phyloP scores from a whole-genome alignment of 2,113 vertebrate genomes.

The Mola mola region DNA sequence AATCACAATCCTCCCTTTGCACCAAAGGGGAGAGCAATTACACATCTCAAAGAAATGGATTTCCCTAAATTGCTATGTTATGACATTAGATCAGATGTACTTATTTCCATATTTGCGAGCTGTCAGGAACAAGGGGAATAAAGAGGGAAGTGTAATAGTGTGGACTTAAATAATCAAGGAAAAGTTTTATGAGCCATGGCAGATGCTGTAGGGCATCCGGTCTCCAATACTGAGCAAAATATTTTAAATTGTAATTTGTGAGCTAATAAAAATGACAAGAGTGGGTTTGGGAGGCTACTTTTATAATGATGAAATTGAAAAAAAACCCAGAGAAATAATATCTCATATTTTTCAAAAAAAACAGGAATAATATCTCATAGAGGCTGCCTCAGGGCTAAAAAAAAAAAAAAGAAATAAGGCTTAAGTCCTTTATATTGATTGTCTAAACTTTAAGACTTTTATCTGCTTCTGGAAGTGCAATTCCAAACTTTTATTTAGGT shows the following conservation, averaged over 20 bases:
- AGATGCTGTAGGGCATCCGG: conserved; percentile 34
- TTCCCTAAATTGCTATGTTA: conserved; percentile 37
- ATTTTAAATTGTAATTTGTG: conserved; percentile 57
- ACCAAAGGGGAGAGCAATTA: conserved; percentile 36
- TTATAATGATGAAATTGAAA: too few relatives aligned
- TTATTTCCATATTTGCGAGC: conserved; percentile 31
- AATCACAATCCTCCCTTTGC: conserved; percentile 5
- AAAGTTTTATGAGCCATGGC: conserved; percentile 29
- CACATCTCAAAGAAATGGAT: conserved; percentile 28
- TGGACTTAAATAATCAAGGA: neutral
- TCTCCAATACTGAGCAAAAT: conserved; percentile 8
- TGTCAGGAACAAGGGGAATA: conserved; percentile 29
- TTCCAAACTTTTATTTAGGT: too few relatives aligned
- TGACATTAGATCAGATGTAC: conserved; percentile 25
- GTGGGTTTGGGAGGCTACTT: conserved; percentile 16
- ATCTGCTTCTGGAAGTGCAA: too few relatives aligned
- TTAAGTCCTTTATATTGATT: too few relatives aligned
- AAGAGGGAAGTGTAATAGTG: conserved; percentile 14
- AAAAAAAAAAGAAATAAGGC: too few relatives aligned
- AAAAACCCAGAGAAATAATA: too few relatives aligned
- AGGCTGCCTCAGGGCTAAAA: too few relatives aligned
- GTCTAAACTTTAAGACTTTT: too few relatives aligned
- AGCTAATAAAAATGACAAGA: conserved; percentile 33
- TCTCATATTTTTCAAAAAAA: too few relatives aligned
- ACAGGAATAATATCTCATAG: too few relatives aligned